These are phyloP conservation scores for Carassius carassius DNA, from an alignment of 2,113 vertebrate genomes.

Conservation along the genomic window DNA sequence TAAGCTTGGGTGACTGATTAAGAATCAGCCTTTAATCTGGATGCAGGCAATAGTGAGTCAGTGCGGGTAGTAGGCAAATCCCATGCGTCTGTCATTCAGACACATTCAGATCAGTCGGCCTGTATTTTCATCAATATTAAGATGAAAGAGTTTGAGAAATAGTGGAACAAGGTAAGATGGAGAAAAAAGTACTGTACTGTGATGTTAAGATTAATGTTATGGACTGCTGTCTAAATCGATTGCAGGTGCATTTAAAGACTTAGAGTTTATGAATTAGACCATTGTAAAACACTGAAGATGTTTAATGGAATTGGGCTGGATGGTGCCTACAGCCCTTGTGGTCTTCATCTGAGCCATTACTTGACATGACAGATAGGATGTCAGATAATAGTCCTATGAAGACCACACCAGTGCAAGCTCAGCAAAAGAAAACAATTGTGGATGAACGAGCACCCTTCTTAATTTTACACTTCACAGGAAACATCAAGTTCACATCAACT, in stretches of 20 bases:
- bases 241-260: neutral
- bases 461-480: neutral
- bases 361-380: neutral
- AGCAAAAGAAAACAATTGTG: neutral
- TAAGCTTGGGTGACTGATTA: slow-evolving; percentile 62
- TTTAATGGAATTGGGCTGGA: neutral
- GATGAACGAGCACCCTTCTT: neutral
- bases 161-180: neutral
- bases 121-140: neutral
- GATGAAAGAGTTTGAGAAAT: neutral
- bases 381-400: neutral
- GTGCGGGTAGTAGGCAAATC: slow-evolving; percentile 8
- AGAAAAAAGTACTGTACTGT: neutral
- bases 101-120: neutral
- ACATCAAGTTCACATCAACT: neutral
- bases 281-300: neutral
- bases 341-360: neutral
- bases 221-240: neutral
- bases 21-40: slow-evolving; percentile 65
- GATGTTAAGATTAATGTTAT: neutral
- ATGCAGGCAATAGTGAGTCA: slow-evolving; percentile 40
- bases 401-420: neutral
- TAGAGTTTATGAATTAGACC: neutral
- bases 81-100: neutral
- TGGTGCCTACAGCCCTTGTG: neutral